Base-by-base conservation (phyloP, 1,140 invertebrate genomes). In the Bombyx mori region DNA sequence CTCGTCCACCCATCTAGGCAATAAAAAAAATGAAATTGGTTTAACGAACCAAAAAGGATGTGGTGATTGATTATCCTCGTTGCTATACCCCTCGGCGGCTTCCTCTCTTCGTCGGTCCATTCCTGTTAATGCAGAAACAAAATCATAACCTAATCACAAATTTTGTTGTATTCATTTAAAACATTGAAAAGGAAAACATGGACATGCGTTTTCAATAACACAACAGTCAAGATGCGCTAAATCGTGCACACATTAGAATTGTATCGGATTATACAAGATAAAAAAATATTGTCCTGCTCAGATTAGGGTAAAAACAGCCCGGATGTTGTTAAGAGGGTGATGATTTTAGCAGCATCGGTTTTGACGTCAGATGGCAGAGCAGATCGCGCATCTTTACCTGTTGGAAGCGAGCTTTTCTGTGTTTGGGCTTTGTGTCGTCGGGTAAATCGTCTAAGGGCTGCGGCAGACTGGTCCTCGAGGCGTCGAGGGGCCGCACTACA, bases 371-470 rank as follows among this genome's bases (percentile, higher is more conserved):
- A 35, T 35, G 26, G 26, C 26, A 35, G 26, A 42, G 51, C 12
- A 12, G 42, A 47, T 35, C 26, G 9, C 22, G 57, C 47, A 9
- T 26, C 47, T 69, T 85, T 72, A 93, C 92, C 90, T 95, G 93
- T 89, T 95, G 94, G 85, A 96, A 95, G 65, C 95, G 91, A 63
- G 94, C 95, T 89, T 95, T 95, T 65, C 94, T 92, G 77, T 95
- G 94, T 88, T 95, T 96, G 61, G 94, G 94, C 77, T 80, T 84
- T 70, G 75, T 59, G 63, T 86, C 83, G 69, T 86, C 75, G 7
- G 66, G 59, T 46, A 55, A 67, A 58, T 71, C 73, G 47, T 72
- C 67, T 43, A 54, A 42, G 7, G 52, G 42, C 52, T 22, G 6
- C 52, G 52, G 52, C 51, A 73, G 61, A 58, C 67, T 76, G 63